Conservation (phyloP, 2,797 vertebrate species). For the Bradypodion pumilum region DNA sequence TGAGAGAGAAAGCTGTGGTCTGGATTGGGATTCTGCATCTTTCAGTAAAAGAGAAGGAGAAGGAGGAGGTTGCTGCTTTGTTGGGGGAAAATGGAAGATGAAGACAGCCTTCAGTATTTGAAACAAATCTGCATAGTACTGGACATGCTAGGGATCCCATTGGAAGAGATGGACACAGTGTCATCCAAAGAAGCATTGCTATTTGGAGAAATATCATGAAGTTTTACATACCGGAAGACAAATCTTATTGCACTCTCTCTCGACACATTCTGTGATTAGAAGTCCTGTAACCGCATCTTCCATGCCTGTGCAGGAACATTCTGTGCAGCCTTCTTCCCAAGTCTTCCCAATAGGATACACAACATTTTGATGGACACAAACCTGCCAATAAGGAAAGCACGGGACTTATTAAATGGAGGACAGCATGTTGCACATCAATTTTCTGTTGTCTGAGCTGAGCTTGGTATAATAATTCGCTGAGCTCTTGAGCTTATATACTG, state of each 20-base stretch:
- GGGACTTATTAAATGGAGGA: conserved; percentile 10
- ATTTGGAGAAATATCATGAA: neutral
- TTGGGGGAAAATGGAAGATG: neutral
- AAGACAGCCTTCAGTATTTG: neutral
- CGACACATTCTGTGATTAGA: conserved; percentile 80
- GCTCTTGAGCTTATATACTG: too few relatives aligned
- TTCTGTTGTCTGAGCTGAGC: neutral
- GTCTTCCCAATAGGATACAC: conserved; percentile 81
- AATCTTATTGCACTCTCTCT: conserved; percentile 81
- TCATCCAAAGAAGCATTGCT: neutral
- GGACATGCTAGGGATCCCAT: neutral
- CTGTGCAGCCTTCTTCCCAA: conserved; percentile 88
- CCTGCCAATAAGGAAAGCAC: conserved; percentile 72
- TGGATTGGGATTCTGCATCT: neutral
- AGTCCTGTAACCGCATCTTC: conserved; percentile 83
- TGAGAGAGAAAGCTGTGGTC: neutral
- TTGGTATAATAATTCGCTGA: neutral
- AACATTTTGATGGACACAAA: conserved; percentile 86
- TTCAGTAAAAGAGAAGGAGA: neutral
- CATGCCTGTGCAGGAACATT: conserved; percentile 82
- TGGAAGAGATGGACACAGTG: too few relatives aligned
- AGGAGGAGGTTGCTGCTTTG: neutral
- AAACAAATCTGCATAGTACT: neutral
- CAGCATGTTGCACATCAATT: neutral
- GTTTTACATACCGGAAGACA: conserved; percentile 82